A percentile compares a stretch with the other conserved stretches of the same genome.
phyloP scores from a whole-genome alignment of 2,888 invertebrate genomes.

The Synergus japonicus region DNA sequence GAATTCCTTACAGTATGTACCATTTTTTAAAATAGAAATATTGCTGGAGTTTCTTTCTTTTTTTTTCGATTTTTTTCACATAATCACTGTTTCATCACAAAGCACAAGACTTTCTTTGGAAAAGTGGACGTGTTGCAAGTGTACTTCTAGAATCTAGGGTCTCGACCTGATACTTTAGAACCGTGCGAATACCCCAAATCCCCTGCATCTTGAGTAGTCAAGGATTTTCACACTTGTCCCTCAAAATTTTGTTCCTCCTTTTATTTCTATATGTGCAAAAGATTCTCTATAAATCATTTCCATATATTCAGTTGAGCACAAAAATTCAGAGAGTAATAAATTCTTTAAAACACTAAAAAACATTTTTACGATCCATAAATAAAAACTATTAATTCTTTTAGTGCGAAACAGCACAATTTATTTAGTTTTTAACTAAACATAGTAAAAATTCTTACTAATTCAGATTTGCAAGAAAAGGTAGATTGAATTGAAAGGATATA shows the following conservation, averaged over 20 bases:
- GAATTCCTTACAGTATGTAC: neutral
- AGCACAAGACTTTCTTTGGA: constrained; percentile 29
- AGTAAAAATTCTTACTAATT: too few species aligned
- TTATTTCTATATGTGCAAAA: neutral
- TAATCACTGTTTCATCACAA: constrained; percentile 19
- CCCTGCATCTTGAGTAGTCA: constrained; percentile 35
- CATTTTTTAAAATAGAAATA: neutral
- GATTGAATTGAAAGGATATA: neutral
- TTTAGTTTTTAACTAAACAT: too few species aligned
- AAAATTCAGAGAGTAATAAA: neutral
- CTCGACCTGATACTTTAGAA: constrained; percentile 40
- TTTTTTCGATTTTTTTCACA: constrained; percentile 20
- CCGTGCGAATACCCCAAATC: constrained; percentile 34
- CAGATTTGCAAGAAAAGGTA: too few species aligned
- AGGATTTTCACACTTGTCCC: constrained; percentile 29
- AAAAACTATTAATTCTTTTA: too few species aligned
- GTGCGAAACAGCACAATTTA: too few species aligned
- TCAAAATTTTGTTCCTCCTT: constrained; percentile 12
- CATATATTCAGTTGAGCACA: neutral
- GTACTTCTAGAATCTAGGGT: constrained; percentile 35
- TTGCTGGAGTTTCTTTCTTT: neutral
- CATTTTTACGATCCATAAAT: too few species aligned
- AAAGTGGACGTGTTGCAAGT: constrained; percentile 34
- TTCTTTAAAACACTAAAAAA: too few species aligned
- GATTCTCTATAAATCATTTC: neutral